Conservation (phyloP, 2,888 invertebrate species). For the Drosophila anomalata region DNA sequence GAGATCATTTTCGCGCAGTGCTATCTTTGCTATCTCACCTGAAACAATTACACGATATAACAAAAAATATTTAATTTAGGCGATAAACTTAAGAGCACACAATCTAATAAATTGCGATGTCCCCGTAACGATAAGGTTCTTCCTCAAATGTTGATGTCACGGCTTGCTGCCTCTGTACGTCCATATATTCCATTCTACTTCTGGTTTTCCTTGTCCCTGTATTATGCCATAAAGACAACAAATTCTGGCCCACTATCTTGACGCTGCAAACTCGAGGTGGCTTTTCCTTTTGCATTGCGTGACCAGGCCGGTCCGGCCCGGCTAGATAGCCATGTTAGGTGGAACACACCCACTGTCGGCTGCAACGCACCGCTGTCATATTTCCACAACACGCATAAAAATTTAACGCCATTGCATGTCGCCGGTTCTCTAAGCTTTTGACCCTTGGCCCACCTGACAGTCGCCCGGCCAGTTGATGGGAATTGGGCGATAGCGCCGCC, state of each 20-base stretch:
- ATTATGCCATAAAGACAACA: conserved; percentile 22
- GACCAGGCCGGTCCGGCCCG: conserved; percentile 48
- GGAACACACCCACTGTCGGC: conserved; percentile 57
- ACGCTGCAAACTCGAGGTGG: conserved; percentile 15
- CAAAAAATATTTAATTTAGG: conserved; percentile 47
- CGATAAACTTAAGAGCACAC: conserved; percentile 47
- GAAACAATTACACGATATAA: conserved; percentile 25
- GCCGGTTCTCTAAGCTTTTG: conserved; percentile 65
- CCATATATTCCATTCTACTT: conserved; percentile 12
- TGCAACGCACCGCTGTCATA: conserved; percentile 56
- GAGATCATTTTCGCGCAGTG: conserved; percentile 9
- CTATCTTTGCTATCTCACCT: conserved; percentile 16
- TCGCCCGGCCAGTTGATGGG: conserved; percentile 47
- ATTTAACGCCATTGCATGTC: conserved; percentile 74
- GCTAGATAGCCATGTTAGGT: conserved; percentile 13
- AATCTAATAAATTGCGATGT: conserved; percentile 60
- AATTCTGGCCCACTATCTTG: conserved; percentile 25
- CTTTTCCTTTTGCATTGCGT: conserved; percentile 67
- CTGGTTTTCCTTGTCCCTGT: conserved; percentile 4
- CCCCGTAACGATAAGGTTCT: conserved; percentile 49
- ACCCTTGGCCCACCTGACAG: conserved; percentile 37
- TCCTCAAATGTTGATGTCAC: conserved; percentile 57
- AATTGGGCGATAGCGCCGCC: conserved; percentile 50
- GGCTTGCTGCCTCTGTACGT: background rate
- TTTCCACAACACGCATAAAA: conserved; percentile 67